These are phyloP conservation scores for Gonocerus acuteangulatus DNA, from an alignment of 2,888 invertebrate genomes.

Conservation along the genomic window DNA sequence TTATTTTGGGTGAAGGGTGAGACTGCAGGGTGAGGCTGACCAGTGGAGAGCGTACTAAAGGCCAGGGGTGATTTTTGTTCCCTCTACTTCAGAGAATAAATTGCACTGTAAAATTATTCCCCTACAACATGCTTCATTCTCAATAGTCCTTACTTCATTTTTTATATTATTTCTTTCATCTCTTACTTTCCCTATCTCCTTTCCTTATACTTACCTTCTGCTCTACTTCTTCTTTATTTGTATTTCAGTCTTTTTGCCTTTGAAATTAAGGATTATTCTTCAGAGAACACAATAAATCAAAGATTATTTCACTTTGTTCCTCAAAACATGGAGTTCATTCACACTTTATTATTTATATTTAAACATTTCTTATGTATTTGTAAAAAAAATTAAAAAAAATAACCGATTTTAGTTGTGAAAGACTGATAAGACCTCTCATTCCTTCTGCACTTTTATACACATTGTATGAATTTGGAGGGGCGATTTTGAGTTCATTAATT, in stretches of 20 bases:
- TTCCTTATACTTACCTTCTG: too few species aligned
- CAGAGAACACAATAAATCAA: too few species aligned
- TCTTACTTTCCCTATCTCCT: too few species aligned
- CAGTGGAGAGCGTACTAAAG: background rate
- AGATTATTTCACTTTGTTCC: too few species aligned
- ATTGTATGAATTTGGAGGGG: slow-evolving; percentile 29
- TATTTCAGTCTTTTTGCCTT: too few species aligned
- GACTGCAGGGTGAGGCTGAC: background rate
- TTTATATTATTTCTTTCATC: too few species aligned
- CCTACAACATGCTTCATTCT: too few species aligned
- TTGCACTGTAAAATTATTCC: too few species aligned
- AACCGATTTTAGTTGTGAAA: slow-evolving; percentile 22
- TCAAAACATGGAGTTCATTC: background rate
- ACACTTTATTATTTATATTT: background rate
- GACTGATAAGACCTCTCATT: slow-evolving; percentile 25
- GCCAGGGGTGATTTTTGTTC: too few species aligned
- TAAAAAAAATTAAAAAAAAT: background rate
- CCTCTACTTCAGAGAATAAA: background rate
- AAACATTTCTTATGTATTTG: background rate
- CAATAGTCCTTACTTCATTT: too few species aligned
- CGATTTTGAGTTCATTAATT: slow-evolving; percentile 29
- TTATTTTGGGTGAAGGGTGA: slow-evolving; percentile 6
- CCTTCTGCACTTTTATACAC: slow-evolving; percentile 15
- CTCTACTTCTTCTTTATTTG: too few species aligned
- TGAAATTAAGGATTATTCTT: too few species aligned